Conservation (phyloP, 2,888 invertebrate genomes). For the Plusia festucae region DNA sequence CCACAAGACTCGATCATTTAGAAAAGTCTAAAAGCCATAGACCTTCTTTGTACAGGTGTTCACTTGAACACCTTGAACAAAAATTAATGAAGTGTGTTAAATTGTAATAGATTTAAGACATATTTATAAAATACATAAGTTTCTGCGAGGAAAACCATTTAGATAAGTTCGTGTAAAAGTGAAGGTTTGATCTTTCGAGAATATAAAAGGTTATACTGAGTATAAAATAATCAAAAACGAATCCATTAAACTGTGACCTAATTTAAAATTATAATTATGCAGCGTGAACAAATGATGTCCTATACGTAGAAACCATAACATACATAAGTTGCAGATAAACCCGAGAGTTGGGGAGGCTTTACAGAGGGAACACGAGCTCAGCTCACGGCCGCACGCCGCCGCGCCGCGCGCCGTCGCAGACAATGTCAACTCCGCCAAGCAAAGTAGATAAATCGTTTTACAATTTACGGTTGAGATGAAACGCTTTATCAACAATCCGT, state of each 20-base stretch:
- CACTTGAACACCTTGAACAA: too few relatives aligned
- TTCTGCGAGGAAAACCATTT: too few relatives aligned
- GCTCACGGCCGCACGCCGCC: slow-evolving; percentile 37
- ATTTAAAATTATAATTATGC: slow-evolving; percentile 5
- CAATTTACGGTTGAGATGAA: slow-evolving; percentile 44
- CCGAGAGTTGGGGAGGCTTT: slow-evolving; percentile 40
- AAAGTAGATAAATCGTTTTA: slow-evolving; percentile 57
- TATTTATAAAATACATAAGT: too few relatives aligned
- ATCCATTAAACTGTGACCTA: slow-evolving; percentile 3
- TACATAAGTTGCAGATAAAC: slow-evolving; percentile 40
- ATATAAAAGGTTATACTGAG: not conserved
- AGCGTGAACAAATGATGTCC: slow-evolving; percentile 11
- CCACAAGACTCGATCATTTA: too few relatives aligned
- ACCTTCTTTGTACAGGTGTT: too few relatives aligned
- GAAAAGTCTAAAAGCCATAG: too few relatives aligned
- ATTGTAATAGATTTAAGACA: too few relatives aligned
- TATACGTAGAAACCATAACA: slow-evolving; percentile 30
- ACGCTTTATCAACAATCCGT: slow-evolving; percentile 35
- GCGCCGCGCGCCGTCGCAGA: slow-evolving; percentile 38
- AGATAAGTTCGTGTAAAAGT: not conserved
- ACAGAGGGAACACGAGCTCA: slow-evolving; percentile 35
- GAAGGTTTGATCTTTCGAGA: slow-evolving; percentile 24
- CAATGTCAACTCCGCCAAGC: slow-evolving; percentile 46
- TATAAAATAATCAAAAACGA: not conserved
- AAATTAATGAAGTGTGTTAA: too few relatives aligned